These are phyloP conservation scores for Cerastis rubricosa DNA, from an alignment of 2,888 invertebrate genomes.

Conservation along the genomic window DNA sequence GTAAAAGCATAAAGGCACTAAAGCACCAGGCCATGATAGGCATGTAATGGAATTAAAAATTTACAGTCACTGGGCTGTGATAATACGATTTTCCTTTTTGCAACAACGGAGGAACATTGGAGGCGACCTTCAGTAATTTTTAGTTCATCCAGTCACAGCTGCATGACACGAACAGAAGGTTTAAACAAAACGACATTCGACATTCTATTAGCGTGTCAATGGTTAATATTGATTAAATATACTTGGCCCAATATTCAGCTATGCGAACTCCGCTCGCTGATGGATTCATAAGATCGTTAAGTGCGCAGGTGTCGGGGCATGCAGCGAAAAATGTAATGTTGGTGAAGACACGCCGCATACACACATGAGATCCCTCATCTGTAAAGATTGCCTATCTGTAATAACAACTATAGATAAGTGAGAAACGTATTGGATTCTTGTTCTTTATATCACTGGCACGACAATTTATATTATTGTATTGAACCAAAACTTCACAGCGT, in stretches of 20 bases:
- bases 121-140: neutral
- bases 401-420: neutral
- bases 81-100: neutral
- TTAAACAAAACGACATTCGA: neutral
- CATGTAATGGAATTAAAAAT: constrained; percentile 27
- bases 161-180: neutral
- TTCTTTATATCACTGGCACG: neutral
- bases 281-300: no score
- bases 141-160: neutral
- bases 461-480: neutral
- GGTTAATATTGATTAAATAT: no score
- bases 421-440: neutral
- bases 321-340: no score
- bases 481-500: neutral
- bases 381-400: no score
- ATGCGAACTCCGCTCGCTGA: no score
- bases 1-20: neutral
- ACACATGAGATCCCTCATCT: no score
- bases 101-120: neutral
- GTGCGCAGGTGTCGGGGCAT: no score
- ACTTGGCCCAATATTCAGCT: no score
- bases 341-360: no score
- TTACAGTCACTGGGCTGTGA: neutral
- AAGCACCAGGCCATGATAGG: neutral
- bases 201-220: no score